Percentiles rank a stretch among this genome's conserved stretches.
phyloP scores from a whole-genome alignment of 2,113 vertebrate genomes.

The Pituophis catenifer region DNA sequence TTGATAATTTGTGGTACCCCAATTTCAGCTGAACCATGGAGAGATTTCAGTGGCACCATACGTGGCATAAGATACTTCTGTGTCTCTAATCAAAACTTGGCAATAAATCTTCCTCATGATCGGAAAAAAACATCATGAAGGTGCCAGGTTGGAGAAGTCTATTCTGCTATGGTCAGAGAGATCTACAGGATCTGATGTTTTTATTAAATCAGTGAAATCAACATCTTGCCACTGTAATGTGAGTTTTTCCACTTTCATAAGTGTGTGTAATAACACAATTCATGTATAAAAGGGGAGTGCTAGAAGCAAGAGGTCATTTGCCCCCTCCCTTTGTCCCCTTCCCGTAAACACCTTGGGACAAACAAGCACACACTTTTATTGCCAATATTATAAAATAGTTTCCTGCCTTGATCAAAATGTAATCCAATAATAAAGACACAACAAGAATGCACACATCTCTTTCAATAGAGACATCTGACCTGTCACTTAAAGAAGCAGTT shows the following conservation, averaged over 20 bases:
- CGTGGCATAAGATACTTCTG: not conserved
- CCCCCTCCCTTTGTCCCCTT: not conserved
- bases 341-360: not conserved
- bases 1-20: not conserved
- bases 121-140: not conserved
- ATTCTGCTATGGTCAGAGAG: not conserved
- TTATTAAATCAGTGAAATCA: not conserved
- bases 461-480: slow-evolving; percentile 57
- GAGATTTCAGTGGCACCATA: not conserved
- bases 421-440: slow-evolving; percentile 53
- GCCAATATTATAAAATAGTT: slow-evolving; percentile 45
- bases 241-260: not conserved
- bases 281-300: not conserved
- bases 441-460: slow-evolving; percentile 57
- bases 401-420: slow-evolving; percentile 47
- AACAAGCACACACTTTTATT: not conserved
- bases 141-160: not conserved
- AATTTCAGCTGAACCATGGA: not conserved
- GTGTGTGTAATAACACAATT: not conserved
- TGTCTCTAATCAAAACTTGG: not conserved
- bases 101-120: not conserved
- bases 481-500: slow-evolving; percentile 39
- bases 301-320: not conserved
- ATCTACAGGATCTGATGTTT: not conserved
- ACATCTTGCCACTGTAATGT: not conserved